Percentiles rank a stretch among this genome's conserved stretches.
Conservation (phyloP, 2,888 invertebrate species). For the Drosophila borborema region DNA sequence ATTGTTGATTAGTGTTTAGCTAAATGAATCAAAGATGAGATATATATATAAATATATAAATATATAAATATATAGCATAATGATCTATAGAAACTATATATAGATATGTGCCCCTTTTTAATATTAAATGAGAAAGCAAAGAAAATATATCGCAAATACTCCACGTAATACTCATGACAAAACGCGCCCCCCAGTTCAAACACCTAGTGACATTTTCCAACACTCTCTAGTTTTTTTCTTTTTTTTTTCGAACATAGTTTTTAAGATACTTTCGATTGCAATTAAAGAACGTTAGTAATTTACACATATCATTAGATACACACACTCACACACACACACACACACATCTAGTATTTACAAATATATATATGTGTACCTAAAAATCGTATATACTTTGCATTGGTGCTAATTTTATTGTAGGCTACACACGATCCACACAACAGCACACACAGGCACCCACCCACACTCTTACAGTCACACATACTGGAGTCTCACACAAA, state of each 20-base stretch:
- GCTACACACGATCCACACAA: conserved; percentile 30
- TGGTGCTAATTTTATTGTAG: conserved; percentile 75
- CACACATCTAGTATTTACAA: conserved; percentile 3
- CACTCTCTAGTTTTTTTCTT: not conserved
- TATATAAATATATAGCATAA: not conserved
- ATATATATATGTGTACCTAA: conserved; percentile 6
- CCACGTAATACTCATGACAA: conserved; percentile 2
- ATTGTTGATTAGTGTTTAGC: conserved; percentile 68
- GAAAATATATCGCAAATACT: not conserved
- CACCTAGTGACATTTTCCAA: conserved; percentile 31
- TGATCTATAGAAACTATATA: not conserved
- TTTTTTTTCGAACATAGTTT: conserved; percentile 4
- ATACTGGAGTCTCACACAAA: not conserved
- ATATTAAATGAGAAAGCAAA: not conserved
- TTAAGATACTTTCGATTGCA: conserved; percentile 33
- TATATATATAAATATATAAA: conserved; percentile 1
- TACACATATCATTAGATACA: conserved; percentile 65
- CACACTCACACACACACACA: conserved; percentile 25
- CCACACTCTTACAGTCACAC: not conserved
- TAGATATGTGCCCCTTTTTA: conserved; percentile 6
- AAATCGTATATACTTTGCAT: conserved; percentile 62
- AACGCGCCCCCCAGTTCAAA: conserved; percentile 19
- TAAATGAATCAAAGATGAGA: conserved; percentile 41
- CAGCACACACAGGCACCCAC: conserved; percentile 17
- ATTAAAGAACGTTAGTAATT: conserved; percentile 56